Evolutionary conservation across 2,888 invertebrate species (phyloP).

Genomic region (Heliconius sara): DNA sequence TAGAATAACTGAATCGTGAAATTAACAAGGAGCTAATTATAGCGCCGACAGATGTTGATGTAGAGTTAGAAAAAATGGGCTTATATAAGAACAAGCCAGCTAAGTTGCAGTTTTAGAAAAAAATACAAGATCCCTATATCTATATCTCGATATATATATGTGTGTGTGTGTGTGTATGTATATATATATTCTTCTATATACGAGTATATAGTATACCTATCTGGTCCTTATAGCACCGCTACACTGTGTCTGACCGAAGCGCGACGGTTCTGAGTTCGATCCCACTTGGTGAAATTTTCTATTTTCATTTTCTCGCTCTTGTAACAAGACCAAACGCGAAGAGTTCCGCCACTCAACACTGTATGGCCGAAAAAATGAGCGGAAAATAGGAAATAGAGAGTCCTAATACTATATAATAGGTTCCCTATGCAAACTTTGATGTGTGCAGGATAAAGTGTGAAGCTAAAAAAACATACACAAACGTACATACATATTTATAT

Average conservation of each 20-base stretch:
- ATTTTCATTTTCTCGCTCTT: not conserved
- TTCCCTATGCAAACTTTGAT: not conserved
- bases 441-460: not conserved
- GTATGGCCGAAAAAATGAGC: too few species aligned
- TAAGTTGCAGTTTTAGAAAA: not conserved
- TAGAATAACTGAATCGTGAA: slow-evolving; percentile 48
- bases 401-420: not conserved
- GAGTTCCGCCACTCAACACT: not conserved
- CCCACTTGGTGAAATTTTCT: not conserved
- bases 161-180: too few species aligned
- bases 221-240: too few species aligned
- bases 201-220: too few species aligned
- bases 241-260: not conserved
- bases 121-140: too few species aligned
- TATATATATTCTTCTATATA: too few species aligned
- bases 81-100: not conserved
- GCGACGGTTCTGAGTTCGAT: not conserved
- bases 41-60: slow-evolving; percentile 1
- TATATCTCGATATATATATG: too few species aligned
- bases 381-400: not conserved
- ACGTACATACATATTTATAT: not conserved
- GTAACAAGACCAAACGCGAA: not conserved
- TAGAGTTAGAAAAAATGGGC: not conserved
- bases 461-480: not conserved
- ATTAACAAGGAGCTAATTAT: slow-evolving; percentile 44